Percentiles rank a stretch among this genome's conserved stretches.
Evolutionary conservation across 2,113 vertebrate species (phyloP).

Genomic region (Paramormyrops kingsleyae): DNA sequence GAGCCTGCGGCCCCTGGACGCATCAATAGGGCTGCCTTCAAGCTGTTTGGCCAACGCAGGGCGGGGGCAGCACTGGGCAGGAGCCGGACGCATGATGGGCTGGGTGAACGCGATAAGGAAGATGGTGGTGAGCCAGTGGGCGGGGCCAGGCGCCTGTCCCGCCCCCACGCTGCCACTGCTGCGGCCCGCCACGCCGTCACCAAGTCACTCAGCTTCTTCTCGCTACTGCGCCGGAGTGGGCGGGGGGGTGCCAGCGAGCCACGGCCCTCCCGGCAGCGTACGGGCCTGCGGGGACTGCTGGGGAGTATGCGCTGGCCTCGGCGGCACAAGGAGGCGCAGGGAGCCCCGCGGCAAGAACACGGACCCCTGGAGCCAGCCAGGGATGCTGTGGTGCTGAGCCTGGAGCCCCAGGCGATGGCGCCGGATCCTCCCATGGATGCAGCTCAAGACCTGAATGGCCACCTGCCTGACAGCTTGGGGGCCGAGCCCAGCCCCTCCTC

Average conservation of each 20-base stretch:
- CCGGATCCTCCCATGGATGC: conserved; percentile 1
- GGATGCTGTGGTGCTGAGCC: conserved; percentile 59
- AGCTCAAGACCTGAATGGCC: not conserved
- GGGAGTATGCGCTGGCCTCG: conserved; percentile 81
- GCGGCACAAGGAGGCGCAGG: conserved; percentile 66
- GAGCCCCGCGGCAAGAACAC: conserved; percentile 49
- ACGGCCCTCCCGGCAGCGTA: conserved; percentile 70
- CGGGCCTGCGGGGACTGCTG: conserved; percentile 79
- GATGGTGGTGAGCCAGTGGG: conserved; percentile 16
- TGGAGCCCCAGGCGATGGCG: conserved; percentile 55
- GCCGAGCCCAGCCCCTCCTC: conserved; percentile 36
- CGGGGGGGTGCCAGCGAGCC: conserved; percentile 56
- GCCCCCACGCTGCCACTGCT: conserved; percentile 46
- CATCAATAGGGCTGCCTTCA: conserved; percentile 95
- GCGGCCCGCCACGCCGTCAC: conserved; percentile 67
- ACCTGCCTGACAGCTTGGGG: not conserved
- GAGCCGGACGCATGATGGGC: conserved; percentile 86
- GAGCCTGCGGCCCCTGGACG: conserved; percentile 79
- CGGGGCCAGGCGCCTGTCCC: conserved; percentile 59
- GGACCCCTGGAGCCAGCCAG: conserved; percentile 60
- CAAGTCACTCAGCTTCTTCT: conserved; percentile 91
- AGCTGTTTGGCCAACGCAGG: conserved; percentile 85
- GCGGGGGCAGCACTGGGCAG: conserved; percentile 72
- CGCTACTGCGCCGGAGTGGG: conserved; percentile 76
- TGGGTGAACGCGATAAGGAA: conserved; percentile 52